phyloP scores from a whole-genome alignment of 2,888 invertebrate genomes.

The Cephus pygmeus region DNA sequence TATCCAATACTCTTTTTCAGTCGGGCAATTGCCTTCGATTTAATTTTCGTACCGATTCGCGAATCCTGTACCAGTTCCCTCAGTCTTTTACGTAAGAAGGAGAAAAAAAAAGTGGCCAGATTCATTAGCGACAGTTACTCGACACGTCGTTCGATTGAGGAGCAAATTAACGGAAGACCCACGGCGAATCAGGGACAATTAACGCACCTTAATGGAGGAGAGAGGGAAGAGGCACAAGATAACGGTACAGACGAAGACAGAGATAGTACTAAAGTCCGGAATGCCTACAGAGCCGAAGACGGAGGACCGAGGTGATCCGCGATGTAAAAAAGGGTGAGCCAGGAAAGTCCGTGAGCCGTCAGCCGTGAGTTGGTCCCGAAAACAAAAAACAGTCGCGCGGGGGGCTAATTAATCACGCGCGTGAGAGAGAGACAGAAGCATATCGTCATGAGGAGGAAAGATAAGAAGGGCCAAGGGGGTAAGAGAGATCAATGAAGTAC shows the following conservation, averaged over 20 bases:
- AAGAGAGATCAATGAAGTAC: neutral
- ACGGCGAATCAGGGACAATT: conserved; percentile 11
- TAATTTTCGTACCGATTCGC: neutral
- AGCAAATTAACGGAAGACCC: conserved; percentile 1
- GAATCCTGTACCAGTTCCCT: neutral
- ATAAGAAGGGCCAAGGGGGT: neutral
- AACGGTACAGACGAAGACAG: neutral
- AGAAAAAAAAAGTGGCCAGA: neutral
- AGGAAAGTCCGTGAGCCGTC: conserved; percentile 17
- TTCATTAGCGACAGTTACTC: neutral
- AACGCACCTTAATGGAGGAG: conserved; percentile 17
- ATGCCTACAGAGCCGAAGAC: neutral
- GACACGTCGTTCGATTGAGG: neutral
- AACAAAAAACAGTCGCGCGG: conserved; percentile 32
- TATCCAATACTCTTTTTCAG: neutral
- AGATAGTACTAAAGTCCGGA: neutral
- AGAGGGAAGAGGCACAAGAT: conserved; percentile 12
- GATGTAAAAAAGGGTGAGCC: conserved; percentile 12
- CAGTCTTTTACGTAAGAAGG: neutral
- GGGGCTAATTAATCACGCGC: conserved; percentile 51
- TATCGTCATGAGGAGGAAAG: neutral
- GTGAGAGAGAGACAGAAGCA: conserved; percentile 28
- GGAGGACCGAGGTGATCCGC: conserved; percentile 13
- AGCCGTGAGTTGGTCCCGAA: neutral
- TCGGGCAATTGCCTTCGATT: neutral